Base-by-base conservation (phyloP, 2,797 vertebrate species). In the Limosa lapponica region DNA sequence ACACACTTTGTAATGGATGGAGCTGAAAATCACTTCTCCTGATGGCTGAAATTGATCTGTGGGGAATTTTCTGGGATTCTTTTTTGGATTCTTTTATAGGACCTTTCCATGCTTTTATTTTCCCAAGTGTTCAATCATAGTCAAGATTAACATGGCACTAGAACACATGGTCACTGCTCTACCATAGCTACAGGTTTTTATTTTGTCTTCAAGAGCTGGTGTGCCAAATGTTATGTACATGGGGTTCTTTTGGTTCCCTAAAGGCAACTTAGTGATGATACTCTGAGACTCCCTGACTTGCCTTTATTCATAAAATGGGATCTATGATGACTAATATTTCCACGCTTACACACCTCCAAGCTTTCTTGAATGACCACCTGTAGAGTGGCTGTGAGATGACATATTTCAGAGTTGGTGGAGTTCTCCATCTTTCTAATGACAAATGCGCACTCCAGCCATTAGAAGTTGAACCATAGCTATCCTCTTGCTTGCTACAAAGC, bases 21-120 rank as follows among this genome's bases (percentile, higher is more conserved):
- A 72, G 37, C 44, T 90, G 64, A 82, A 95, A 92, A 89, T 61
- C 61, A 54, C 49, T 85, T 84, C 18, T 95, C 8, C 24, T 78
- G 22, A 77, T 85, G 74, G 10, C 41, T 81, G 55, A 72, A 88
- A 73, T 71, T 66, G 10, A 43, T 49, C 55, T 73, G 11, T 57
- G 24, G 51, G 61, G 51, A 78, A 59, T 83, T 83, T 67, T 90
- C 27, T n/a, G 19, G 48, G 28, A 48, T 70, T 87, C 27, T 5
- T 52, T 82, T 84, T 44, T 57, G 23, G 13, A 62, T 77, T 75
- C 32, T 69, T 65, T 75, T 37, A 39, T 57, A 51, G 32, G 62
- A 78, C 5, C 13, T 72, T 86, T 89, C 41, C 13, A 52, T 15
- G 18, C 6, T 87, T 93, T 91, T 79, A 48, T 73, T 44, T 69